phyloP scores from a whole-genome alignment of 2,888 invertebrate genomes.

The Sinhomidia bicolor region DNA sequence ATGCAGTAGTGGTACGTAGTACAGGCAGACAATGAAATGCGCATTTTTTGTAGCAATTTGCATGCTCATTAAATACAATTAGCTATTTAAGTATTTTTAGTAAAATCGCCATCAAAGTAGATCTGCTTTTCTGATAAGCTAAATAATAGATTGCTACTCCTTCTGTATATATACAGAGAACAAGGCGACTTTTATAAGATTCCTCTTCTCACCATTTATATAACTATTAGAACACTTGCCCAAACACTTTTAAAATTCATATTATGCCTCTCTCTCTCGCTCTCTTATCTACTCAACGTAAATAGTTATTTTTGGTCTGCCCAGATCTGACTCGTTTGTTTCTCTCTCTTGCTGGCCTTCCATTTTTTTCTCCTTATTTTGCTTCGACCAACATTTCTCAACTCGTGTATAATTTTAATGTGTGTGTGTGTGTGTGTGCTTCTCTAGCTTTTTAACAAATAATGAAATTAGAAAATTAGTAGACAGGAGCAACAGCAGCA shows the following conservation, averaged over 20 bases:
- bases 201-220: too few relatives aligned
- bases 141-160: too few relatives aligned
- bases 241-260: too few relatives aligned
- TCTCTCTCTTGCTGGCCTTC: neutral
- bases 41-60: conserved; percentile 14
- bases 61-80: conserved; percentile 30
- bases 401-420: conserved; percentile 4
- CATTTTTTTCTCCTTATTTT: neutral
- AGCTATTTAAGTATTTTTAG: conserved; percentile 24
- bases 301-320: too few relatives aligned
- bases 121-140: neutral
- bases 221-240: too few relatives aligned
- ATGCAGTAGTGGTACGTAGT: too few relatives aligned
- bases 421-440: neutral
- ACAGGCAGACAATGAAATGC: neutral
- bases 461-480: conserved; percentile 27
- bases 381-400: neutral
- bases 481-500: neutral
- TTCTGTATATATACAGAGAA: neutral
- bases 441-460: neutral
- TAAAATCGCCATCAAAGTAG: neutral
- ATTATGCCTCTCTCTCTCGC: too few relatives aligned
- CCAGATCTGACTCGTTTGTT: conserved; percentile 5
- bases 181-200: too few relatives aligned
- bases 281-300: too few relatives aligned